Conservation (phyloP, 1,140 invertebrate species). For the Aethina tumida region DNA sequence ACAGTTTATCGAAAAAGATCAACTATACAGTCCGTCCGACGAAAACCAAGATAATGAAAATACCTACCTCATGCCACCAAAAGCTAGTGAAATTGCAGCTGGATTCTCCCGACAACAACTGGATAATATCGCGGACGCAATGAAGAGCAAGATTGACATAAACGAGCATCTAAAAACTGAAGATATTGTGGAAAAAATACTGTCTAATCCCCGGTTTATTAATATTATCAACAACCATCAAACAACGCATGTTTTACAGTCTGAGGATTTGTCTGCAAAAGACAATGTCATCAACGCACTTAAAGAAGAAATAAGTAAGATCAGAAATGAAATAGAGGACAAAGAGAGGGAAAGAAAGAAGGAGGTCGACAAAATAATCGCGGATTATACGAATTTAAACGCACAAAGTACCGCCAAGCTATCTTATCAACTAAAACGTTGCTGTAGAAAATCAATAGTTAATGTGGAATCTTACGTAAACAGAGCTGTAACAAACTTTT, state of each 20-base stretch:
- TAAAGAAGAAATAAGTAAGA: slow-evolving; percentile 35
- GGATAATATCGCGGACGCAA: slow-evolving; percentile 30
- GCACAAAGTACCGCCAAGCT: slow-evolving; percentile 21
- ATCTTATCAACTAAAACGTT: slow-evolving; percentile 22
- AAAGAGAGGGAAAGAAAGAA: slow-evolving; percentile 32
- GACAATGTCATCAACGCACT: slow-evolving; percentile 29
- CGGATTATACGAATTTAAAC: slow-evolving; percentile 25
- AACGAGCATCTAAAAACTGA: slow-evolving; percentile 14
- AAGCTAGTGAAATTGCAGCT: slow-evolving; percentile 13
- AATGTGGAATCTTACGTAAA: slow-evolving; percentile 25
- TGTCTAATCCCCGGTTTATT: slow-evolving; percentile 29
- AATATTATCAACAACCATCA: slow-evolving; percentile 22
- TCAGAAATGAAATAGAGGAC: slow-evolving; percentile 35
- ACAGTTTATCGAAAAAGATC: too few relatives aligned
- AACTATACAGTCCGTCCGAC: too few relatives aligned
- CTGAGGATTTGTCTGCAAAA: too few relatives aligned
- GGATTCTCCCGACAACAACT: slow-evolving; percentile 33
- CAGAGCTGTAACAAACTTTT: slow-evolving; percentile 22
- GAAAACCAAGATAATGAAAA: too few relatives aligned
- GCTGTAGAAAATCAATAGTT: slow-evolving; percentile 24
- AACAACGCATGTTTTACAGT: too few relatives aligned
- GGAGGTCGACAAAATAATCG: slow-evolving; percentile 21
- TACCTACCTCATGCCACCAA: slow-evolving; percentile 10
- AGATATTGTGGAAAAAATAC: slow-evolving; percentile 30
- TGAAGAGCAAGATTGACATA: slow-evolving; percentile 26